Evolutionary conservation across 1,140 invertebrate species (phyloP).

Genomic region (Brachionus plicatilis): DNA sequence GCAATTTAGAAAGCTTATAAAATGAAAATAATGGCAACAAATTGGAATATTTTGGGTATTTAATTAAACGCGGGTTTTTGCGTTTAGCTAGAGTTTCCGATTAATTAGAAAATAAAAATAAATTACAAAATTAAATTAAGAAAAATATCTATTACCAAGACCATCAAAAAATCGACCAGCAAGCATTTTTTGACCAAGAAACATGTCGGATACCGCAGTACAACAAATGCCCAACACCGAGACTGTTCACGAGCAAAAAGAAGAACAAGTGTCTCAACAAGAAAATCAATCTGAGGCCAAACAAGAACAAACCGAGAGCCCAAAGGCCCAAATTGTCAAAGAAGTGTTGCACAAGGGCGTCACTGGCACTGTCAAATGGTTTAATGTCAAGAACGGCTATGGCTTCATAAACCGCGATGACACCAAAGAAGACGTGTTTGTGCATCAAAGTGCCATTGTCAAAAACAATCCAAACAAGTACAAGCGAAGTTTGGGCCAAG

Average conservation of each 20-base stretch:
- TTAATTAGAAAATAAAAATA: not conserved
- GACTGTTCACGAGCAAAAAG: not conserved
- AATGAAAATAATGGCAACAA: not conserved
- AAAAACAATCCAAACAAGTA: constrained; percentile 96
- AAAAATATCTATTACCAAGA: not conserved
- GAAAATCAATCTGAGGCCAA: not conserved
- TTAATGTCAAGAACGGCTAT: constrained; percentile 98
- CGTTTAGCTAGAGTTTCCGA: not conserved
- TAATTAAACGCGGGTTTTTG: not conserved
- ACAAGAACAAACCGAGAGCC: not conserved
- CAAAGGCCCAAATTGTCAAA: constrained; percentile 4
- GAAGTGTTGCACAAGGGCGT: constrained; percentile 49
- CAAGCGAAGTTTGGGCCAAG: constrained; percentile 94
- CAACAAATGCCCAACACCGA: not conserved
- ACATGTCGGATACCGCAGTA: not conserved
- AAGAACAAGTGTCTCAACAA: not conserved
- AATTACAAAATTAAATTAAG: not conserved
- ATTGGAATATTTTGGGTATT: not conserved
- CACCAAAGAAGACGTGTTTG: constrained; percentile 99
- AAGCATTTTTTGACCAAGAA: constrained; percentile 2
- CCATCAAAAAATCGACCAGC: not conserved
- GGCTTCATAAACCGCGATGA: constrained; percentile 97
- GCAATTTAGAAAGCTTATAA: not conserved
- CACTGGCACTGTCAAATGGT: constrained; percentile 89
- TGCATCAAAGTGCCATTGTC: constrained; percentile 85